Evolutionary conservation across 1,140 invertebrate genomes (phyloP), one percentile per base, ranked within the genome.

Genomic region (Caenorhabditis remanei): DNA sequence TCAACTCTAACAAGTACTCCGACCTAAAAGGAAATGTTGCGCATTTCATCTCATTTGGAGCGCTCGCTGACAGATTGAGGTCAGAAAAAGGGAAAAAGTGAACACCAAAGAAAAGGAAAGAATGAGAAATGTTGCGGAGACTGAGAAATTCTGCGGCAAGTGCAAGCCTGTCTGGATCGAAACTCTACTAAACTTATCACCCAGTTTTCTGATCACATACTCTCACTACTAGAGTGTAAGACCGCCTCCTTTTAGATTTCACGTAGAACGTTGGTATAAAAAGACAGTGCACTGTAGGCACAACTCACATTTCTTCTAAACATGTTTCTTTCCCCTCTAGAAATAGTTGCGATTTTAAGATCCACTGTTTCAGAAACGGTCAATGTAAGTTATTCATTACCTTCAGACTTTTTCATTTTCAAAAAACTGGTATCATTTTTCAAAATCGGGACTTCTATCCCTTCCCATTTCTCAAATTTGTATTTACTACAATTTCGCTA

Each of bases 41-140:
- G 65, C 65, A 46, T 71, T 16, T 32, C 7, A 46, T 16, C 65
- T 21, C 41, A 43, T 32, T 32, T 11, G 9, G 24, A 21, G 21
- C 65, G 41, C 40, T 71, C 24, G 0, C 9, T 19, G 8, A 71
- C 14, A 43, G 41, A 71, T 14, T 24, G n/a, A 16, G 65, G 65
- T 71, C 65, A 71, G 8, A 32, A 19, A 16, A 71, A 71, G 40
- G 13, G 21, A 46, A 71, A 71, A 71, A 71, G 19, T 13, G 65
- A 43, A 46, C 40, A 71, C 65, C 7, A 21, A 11, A 7, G 61
- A 63, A 71, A 24, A 46, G 9, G n/a, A 71, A 71, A 8, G 5
- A 24, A 46, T n/a, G 19, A 16, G 65, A 71, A 71, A 71, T 71
- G 65, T 71, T 71, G 65, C 65, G 41, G 65, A 71, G 40, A 71